A percentile compares a stretch with the other conserved stretches of the same genome.
Evolutionary conservation across 2,113 vertebrate genomes (phyloP).

Genomic region (Gallinago jamesoni): DNA sequence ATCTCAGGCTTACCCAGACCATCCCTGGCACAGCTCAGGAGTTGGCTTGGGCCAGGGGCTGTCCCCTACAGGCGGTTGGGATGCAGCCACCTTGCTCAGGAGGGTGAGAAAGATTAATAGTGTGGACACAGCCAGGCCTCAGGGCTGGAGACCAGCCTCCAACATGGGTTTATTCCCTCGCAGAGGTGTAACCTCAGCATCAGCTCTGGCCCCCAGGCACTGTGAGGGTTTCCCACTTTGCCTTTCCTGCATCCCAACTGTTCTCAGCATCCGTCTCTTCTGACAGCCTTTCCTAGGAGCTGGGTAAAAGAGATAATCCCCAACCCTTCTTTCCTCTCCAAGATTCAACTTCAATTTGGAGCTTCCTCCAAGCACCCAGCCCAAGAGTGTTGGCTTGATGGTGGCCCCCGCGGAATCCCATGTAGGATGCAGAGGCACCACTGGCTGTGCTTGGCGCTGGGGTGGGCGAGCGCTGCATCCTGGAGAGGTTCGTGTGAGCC

Average conservation of each 20-base stretch:
- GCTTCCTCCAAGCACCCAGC: neutral
- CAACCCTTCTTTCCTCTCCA: rapidly evolving
- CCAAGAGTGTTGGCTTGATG: neutral
- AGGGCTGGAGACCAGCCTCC: neutral
- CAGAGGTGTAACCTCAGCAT: neutral
- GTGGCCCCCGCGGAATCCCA: rapidly evolving
- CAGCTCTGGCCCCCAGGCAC: neutral
- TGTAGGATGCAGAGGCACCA: rapidly evolving
- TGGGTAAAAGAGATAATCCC: neutral
- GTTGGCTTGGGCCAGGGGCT: neutral
- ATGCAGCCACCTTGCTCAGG: neutral
- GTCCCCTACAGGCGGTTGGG: rapidly evolving
- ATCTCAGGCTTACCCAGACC: neutral
- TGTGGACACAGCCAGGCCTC: neutral
- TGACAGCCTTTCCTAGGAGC: neutral
- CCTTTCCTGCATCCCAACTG: neutral
- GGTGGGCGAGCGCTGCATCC: neutral
- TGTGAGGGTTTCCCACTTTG: neutral
- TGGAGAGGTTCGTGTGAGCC: neutral
- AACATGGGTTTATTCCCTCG: neutral
- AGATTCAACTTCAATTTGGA: neutral
- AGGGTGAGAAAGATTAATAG: neutral
- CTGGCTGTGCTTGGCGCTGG: neutral
- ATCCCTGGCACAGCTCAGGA: neutral
- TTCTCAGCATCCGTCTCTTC: neutral